These are phyloP conservation scores for Clarias gariepinus DNA, from an alignment of 2,113 vertebrate species.

Conservation along the genomic window DNA sequence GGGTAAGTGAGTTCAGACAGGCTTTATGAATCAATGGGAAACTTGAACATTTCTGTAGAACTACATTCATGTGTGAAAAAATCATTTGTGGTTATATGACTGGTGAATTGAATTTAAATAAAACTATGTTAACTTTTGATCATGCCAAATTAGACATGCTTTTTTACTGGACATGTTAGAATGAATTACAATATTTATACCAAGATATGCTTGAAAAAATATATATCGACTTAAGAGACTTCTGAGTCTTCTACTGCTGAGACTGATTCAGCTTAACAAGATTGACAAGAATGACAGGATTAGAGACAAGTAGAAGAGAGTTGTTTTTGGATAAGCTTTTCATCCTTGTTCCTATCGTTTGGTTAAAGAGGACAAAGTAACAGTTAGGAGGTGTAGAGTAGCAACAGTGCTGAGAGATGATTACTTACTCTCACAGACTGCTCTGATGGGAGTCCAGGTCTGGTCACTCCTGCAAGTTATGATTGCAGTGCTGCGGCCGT, in stretches of 20 bases:
- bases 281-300: background rate
- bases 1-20: background rate
- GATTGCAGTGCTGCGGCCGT: slow-evolving; percentile 73
- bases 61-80: background rate
- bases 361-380: background rate
- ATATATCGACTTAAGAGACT: background rate
- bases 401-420: slow-evolving; percentile 10
- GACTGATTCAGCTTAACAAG: background rate
- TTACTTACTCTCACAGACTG: slow-evolving; percentile 90
- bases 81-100: background rate
- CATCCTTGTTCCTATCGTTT: background rate
- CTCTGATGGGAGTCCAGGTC: slow-evolving; percentile 83
- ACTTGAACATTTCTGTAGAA: background rate
- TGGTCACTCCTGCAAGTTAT: slow-evolving; percentile 87
- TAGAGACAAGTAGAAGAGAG: background rate
- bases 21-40: background rate
- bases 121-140: background rate
- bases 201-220: background rate
- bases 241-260: too few relatives aligned
- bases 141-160: background rate
- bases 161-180: background rate
- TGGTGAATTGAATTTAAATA: background rate
- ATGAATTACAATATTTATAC: background rate
- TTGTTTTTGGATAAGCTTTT: background rate
- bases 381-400: background rate